Evolutionary conservation across 2,888 invertebrate species (phyloP).

Genomic region (Frankliniella fusca): DNA sequence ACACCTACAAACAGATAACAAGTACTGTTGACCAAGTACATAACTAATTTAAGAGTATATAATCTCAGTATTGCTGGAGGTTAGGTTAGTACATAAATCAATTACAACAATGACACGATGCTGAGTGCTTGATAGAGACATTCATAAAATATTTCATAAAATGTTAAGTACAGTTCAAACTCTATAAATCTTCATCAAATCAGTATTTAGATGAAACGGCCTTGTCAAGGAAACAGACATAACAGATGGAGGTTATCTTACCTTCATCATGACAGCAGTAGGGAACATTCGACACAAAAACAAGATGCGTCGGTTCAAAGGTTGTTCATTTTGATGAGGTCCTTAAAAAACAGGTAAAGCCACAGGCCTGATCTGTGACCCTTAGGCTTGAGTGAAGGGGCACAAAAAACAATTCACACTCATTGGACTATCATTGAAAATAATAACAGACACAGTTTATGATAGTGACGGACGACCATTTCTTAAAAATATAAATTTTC

Average conservation of each 20-base stretch:
- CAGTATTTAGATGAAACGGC: background rate
- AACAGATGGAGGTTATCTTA: background rate
- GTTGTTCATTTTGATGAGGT: background rate
- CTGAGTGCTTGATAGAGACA: background rate
- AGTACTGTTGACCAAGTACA: background rate
- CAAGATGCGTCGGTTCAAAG: background rate
- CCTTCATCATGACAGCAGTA: background rate
- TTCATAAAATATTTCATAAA: background rate
- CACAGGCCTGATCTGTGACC: background rate
- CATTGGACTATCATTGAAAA: background rate
- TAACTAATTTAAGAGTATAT: background rate
- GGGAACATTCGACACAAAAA: background rate
- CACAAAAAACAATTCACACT: background rate
- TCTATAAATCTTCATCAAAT: background rate
- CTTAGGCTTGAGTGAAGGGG: background rate
- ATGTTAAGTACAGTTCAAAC: background rate
- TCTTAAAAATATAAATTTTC: background rate
- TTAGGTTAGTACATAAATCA: background rate
- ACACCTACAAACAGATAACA: background rate
- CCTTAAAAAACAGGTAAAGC: background rate
- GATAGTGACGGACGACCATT: background rate
- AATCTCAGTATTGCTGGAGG: background rate
- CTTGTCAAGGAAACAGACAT: background rate
- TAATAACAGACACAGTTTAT: background rate
- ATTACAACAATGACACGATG: background rate